These are phyloP conservation scores for Centropristis striata DNA, from an alignment of 2,113 vertebrate species.

Conservation along the genomic window DNA sequence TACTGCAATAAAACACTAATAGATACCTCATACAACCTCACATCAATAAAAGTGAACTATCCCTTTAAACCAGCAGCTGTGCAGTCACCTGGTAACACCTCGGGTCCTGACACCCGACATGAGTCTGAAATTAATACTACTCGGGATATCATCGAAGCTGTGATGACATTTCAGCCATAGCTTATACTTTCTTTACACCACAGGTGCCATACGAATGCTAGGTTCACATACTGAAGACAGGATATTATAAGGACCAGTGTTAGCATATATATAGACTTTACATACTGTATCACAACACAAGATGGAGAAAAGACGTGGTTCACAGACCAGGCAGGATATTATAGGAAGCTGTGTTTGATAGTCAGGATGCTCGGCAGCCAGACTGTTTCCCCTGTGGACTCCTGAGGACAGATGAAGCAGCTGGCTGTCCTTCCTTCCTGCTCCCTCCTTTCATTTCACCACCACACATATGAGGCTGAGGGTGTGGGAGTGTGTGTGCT, in stretches of 20 bases:
- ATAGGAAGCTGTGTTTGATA: slow-evolving; percentile 73
- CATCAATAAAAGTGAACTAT: too few species aligned
- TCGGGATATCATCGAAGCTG: background rate
- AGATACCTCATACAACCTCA: too few species aligned
- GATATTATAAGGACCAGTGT: slow-evolving; percentile 30
- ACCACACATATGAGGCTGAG: slow-evolving; percentile 61
- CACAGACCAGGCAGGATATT: slow-evolving; percentile 73
- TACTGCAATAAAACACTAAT: too few species aligned
- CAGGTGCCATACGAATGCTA: background rate
- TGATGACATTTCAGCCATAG: background rate
- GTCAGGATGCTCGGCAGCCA: slow-evolving; percentile 80
- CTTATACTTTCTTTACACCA: background rate
- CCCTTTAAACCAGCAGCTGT: background rate
- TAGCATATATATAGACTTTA: slow-evolving; percentile 17
- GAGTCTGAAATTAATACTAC: background rate
- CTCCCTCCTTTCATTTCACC: slow-evolving; percentile 79
- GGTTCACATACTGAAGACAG: background rate
- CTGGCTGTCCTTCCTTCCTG: slow-evolving; percentile 82
- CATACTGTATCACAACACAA: slow-evolving; percentile 21
- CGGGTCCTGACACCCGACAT: background rate
- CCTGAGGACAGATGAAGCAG: slow-evolving; percentile 81
- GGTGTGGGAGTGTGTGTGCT: slow-evolving; percentile 35
- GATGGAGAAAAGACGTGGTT: slow-evolving; percentile 33
- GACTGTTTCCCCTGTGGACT: slow-evolving; percentile 77
- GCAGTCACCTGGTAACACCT: background rate